Base-by-base conservation (phyloP, 1,140 invertebrate genomes). In the Apis dorsata region DNA sequence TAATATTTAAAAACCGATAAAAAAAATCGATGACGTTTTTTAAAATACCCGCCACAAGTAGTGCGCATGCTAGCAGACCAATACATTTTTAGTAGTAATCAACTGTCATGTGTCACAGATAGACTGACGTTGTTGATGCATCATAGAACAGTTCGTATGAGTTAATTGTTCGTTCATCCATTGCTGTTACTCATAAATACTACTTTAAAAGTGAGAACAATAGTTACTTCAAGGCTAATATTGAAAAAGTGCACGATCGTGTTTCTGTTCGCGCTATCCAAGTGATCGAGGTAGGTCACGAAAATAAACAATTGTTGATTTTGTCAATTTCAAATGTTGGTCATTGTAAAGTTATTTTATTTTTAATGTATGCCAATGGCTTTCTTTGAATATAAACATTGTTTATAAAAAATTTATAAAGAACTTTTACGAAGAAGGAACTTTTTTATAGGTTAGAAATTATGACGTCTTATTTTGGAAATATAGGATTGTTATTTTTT, bases 371-470 rank as follows among this genome's bases (percentile, higher is more conserved):
- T n/a, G 11, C 2, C 8, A 9, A 24, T 5, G 21, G 17, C 5
- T 1, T 60, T 0, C 0, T 13, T 7, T 0, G 1, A 21, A 24
- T 5, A 12, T 49, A 19, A 34, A 15, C 12, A 9, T n/a, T 21
- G 7, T 44, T 44, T 44, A 44, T 44, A 44, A 44, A 44, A 44
- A 53, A 7, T 28, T 79, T 2, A 1, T 28, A 2, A 44, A n/a
- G 0, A 11, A 1, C 11, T 59, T 10, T 1, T 24, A 0, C 19
- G 8, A 44, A 7, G 34, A 44, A 44, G 5, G 34, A 44, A 44
- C 34, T 59, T n/a, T 1, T 11, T 74, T 44, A 28, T 13, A 87
- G 85, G 81, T 87, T 87, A 87, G 73, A 57, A 71, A 59, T 10
- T 69, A 57, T 62, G 59, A 68, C 68, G 80, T 49, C 17, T 53